phyloP scores from a whole-genome alignment of 1,140 invertebrate species.

The Dolichoris vasculosae region DNA sequence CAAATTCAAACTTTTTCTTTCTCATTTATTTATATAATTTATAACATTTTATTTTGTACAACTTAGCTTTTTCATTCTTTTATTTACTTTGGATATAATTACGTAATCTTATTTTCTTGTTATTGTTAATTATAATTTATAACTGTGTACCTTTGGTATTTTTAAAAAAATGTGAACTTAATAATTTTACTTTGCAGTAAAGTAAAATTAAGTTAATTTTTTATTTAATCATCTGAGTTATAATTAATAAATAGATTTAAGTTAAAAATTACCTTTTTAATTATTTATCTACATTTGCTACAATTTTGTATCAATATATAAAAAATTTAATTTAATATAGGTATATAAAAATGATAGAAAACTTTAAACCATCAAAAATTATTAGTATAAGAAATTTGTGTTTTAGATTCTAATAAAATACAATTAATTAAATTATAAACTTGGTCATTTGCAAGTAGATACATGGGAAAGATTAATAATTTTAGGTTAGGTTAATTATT shows the following conservation, averaged over 20 bases:
- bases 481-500: slow-evolving; percentile 31
- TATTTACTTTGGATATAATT: not conserved
- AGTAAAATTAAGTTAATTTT: too few species aligned
- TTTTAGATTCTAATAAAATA: not conserved
- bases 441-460: not conserved
- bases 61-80: not conserved
- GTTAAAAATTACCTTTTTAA: not conserved
- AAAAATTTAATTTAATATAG: too few species aligned
- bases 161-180: not conserved
- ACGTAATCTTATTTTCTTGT: not conserved
- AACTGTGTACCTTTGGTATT: not conserved
- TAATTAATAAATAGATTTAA: not conserved
- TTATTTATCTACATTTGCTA: too few species aligned
- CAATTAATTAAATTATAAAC: not conserved
- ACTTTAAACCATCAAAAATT: not conserved
- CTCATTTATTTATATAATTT: not conserved
- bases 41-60: not conserved
- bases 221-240: too few species aligned
- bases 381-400: not conserved
- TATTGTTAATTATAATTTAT: not conserved
- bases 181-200: too few species aligned
- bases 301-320: not conserved
- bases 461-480: not conserved
- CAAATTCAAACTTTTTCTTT: not conserved
- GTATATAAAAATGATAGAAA: not conserved